Evolutionary conservation across 1,140 invertebrate genomes (phyloP).

Genomic region (Chelonus insularis): DNA sequence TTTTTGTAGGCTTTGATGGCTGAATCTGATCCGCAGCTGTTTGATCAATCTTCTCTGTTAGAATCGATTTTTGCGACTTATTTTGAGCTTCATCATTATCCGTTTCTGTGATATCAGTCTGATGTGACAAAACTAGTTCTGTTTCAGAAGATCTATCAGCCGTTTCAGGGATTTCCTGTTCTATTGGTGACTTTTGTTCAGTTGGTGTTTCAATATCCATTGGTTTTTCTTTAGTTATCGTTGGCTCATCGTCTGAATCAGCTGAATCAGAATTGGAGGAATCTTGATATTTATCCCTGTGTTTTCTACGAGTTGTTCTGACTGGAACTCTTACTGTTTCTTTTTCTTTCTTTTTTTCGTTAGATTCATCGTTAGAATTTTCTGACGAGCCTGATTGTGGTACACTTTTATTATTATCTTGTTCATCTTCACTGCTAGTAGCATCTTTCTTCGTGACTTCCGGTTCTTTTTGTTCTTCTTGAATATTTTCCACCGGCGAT

Average conservation of each 20-base stretch:
- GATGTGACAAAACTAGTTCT: not conserved
- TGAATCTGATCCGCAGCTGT: slow-evolving; percentile 26
- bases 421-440: slow-evolving; percentile 27
- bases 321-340: slow-evolving; percentile 32
- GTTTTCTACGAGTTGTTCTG: slow-evolving; percentile 40
- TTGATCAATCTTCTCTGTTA: slow-evolving; percentile 33
- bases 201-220: slow-evolving; percentile 26
- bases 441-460: slow-evolving; percentile 4
- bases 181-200: slow-evolving; percentile 2
- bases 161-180: not conserved
- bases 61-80: slow-evolving; percentile 30
- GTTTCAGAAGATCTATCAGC: not conserved
- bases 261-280: slow-evolving; percentile 50
- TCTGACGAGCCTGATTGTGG: slow-evolving; percentile 38
- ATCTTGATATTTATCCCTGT: slow-evolving; percentile 50
- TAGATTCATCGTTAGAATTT: slow-evolving; percentile 38
- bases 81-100: slow-evolving; percentile 31
- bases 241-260: slow-evolving; percentile 49
- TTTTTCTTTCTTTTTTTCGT: slow-evolving; percentile 26
- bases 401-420: slow-evolving; percentile 16
- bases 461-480: slow-evolving; percentile 14
- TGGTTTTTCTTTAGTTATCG: slow-evolving; percentile 31
- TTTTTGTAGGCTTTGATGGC: slow-evolving; percentile 48
- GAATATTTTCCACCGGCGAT: slow-evolving; percentile 34
- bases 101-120: slow-evolving; percentile 14